phyloP scores from a whole-genome alignment of 2,113 vertebrate species.

The Cariama cristata region DNA sequence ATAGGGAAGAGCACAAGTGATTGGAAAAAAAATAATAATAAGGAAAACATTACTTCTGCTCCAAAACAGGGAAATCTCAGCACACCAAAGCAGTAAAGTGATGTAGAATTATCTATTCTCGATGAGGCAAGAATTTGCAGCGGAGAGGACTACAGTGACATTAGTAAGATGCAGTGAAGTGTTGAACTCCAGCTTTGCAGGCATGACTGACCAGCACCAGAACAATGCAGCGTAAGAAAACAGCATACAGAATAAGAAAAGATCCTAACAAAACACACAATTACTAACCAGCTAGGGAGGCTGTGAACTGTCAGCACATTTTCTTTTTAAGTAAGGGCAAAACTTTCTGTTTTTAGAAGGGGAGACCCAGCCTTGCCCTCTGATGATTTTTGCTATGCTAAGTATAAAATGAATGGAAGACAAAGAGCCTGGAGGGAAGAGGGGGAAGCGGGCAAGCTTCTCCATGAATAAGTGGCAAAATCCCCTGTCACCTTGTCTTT shows the following conservation, averaged over 20 bases:
- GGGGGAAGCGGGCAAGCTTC: not conserved
- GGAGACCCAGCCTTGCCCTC: not conserved
- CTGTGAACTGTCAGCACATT: not conserved
- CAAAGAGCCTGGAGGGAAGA: not conserved
- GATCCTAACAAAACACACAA: not conserved
- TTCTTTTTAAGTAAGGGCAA: not conserved
- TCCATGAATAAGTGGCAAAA: conserved; percentile 23
- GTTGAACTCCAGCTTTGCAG: not conserved
- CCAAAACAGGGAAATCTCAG: not conserved
- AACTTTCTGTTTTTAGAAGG: not conserved
- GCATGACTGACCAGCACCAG: not conserved
- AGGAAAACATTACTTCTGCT: not conserved
- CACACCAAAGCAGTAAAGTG: not conserved
- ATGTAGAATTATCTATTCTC: not conserved
- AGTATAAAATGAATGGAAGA: conserved; percentile 28
- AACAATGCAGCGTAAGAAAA: not conserved
- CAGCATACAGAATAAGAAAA: not conserved
- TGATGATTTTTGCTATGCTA: conserved; percentile 18
- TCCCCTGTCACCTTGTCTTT: not conserved
- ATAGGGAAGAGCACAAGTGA: not conserved
- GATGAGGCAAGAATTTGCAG: not conserved
- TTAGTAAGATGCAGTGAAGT: not conserved
- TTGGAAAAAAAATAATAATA: not conserved
- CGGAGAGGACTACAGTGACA: not conserved
- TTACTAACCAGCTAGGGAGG: not conserved